A percentile compares a stretch with the other conserved stretches of the same genome.
Evolutionary conservation across 1,140 invertebrate genomes (phyloP).

Genomic region (Scaptomyza montana): DNA sequence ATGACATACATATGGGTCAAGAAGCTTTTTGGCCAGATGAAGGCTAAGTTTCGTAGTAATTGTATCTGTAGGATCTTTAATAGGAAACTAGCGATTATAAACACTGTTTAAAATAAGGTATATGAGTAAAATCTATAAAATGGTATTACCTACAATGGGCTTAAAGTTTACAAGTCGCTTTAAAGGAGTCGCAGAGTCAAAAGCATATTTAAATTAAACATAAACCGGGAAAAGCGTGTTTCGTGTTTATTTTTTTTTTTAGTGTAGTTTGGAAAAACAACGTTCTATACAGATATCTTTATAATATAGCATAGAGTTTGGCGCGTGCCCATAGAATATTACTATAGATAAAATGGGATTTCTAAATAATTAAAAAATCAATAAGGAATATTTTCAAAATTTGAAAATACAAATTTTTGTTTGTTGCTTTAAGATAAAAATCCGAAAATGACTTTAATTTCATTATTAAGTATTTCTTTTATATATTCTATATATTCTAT

Average conservation of each 20-base stretch:
- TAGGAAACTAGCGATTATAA: neutral
- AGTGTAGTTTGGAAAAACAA: no score
- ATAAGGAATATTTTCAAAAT: no score
- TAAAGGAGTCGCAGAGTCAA: no score
- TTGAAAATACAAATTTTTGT: no score
- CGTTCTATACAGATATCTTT: neutral
- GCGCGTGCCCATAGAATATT: neutral
- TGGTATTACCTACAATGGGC: neutral
- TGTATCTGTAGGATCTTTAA: conserved; percentile 1
- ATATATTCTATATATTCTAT: neutral
- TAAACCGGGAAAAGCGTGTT: no score
- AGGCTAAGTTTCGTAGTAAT: neutral
- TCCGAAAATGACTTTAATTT: no score
- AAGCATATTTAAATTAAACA: no score
- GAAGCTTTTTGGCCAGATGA: neutral
- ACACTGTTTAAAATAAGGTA: neutral
- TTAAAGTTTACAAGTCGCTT: neutral
- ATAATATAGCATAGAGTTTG: neutral
- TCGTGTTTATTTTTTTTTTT: no score
- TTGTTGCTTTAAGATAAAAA: no score
- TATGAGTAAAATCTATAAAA: neutral
- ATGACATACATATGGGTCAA: neutral
- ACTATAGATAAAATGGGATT: no score
- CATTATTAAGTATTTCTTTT: neutral
- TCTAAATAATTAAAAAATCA: no score